Conservation (phyloP, 2,113 vertebrate genomes). For the Tauraco erythrolophus region DNA sequence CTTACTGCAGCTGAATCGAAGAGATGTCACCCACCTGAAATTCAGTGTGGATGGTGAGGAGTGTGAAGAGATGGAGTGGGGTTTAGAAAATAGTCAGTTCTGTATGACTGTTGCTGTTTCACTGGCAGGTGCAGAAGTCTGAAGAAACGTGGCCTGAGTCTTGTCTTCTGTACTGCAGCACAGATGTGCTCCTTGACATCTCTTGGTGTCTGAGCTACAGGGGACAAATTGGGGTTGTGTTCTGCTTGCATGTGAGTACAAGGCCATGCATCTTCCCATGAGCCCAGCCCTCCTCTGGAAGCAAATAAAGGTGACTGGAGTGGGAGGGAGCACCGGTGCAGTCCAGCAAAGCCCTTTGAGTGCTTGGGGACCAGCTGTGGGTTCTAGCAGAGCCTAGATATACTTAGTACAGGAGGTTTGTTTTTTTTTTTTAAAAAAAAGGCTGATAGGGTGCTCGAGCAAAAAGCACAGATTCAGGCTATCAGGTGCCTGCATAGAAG, state of each 20-base stretch:
- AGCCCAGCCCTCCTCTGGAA: background rate
- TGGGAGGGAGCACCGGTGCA: background rate
- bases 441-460: background rate
- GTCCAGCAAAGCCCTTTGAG: background rate
- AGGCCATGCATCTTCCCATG: background rate
- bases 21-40: background rate
- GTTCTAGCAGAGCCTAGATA: background rate
- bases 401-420: no score
- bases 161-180: background rate
- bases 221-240: background rate
- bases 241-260: background rate
- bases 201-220: background rate
- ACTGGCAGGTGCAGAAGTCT: background rate
- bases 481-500: background rate
- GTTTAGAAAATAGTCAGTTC: background rate
- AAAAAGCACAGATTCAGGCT: background rate
- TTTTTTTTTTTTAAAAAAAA: no score
- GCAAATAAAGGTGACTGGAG: background rate
- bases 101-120: background rate
- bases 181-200: background rate
- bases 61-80: background rate
- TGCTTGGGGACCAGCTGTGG: background rate
- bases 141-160: background rate
- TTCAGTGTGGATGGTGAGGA: background rate
- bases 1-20: background rate